These are phyloP conservation scores for Onychomys arenicola DNA, from an alignment of 2,797 vertebrate species.

Conservation along the genomic window DNA sequence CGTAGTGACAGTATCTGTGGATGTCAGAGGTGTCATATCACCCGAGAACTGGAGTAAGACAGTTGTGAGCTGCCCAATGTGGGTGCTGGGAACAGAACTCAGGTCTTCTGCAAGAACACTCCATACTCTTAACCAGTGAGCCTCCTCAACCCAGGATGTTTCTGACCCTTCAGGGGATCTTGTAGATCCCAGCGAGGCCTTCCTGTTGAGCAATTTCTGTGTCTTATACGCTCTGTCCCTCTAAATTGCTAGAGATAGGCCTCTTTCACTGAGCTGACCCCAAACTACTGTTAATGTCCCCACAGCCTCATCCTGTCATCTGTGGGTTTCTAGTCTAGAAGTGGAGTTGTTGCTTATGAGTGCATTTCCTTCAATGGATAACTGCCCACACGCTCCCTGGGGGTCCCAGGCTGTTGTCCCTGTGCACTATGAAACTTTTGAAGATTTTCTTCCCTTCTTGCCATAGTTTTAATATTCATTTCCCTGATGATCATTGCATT, in stretches of 20 bases:
- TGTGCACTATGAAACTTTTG: not conserved
- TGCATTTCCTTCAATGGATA: not conserved
- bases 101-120: not conserved
- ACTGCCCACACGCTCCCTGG: not conserved
- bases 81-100: not conserved
- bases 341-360: not conserved
- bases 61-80: not conserved
- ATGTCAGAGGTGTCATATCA: not conserved
- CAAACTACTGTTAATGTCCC: not conserved
- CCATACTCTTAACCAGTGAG: not conserved
- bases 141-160: not conserved
- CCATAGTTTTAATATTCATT: not conserved
- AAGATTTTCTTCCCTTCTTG: not conserved
- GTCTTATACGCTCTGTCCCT: not conserved
- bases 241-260: not conserved
- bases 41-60: not conserved
- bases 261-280: not conserved
- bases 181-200: not conserved
- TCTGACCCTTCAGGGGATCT: not conserved
- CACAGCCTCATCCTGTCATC: too few relatives aligned
- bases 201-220: not conserved
- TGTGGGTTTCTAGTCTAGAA: not conserved
- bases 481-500: not conserved
- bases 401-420: not conserved
- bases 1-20: not conserved